Evolutionary conservation across 2,113 vertebrate species (phyloP), one percentile per base, ranked within the genome.

Genomic region (Plotosus lineatus): DNA sequence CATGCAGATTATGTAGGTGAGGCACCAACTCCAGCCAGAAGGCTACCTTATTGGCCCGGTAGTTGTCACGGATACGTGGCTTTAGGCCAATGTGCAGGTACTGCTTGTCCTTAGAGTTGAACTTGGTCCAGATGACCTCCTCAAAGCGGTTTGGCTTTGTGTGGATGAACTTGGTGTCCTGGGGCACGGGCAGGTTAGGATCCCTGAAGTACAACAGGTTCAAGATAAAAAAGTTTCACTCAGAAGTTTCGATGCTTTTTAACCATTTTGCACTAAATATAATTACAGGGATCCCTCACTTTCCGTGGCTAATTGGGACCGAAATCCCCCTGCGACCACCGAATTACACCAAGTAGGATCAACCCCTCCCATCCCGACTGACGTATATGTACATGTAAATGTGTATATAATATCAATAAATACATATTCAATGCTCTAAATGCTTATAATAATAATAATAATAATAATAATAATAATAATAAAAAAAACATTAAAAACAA

Each of bases 91-190:
- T 97, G 88, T 97, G 96, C 26, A 97, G 94, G 85, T 97, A 97
- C 89, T 96, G 96, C 88, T 97, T 97, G 90, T 97, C 96, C 85
- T 97, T 97, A 1, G 95, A 95, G 91, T 95, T 97, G 89, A 97
- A 97, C 92, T 97, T 97, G 90, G 95, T 96, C 95, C 95, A 97
- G 83, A 96, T 96, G 78, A 97, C 95, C 87, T 98, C 96, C 88
- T 97, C 96, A 12, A 97, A 97, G 80, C 96, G 96, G 87, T 97
- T 97, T 71, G 95, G 96, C 81, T 97, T 97, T 61, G 96, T 97
- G 91, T 97, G 96, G 88, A 97, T 97, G 88, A 97, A 97, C 89
- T 97, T 97, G 84, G 95, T 98, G 91, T 97, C 96, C 82, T 97
- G 96, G 3, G 96, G 96, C 42, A 97, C 96, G 0, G 96, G 96